phyloP scores from a whole-genome alignment of 1,140 invertebrate genomes.

The Macrobrachium nipponense region DNA sequence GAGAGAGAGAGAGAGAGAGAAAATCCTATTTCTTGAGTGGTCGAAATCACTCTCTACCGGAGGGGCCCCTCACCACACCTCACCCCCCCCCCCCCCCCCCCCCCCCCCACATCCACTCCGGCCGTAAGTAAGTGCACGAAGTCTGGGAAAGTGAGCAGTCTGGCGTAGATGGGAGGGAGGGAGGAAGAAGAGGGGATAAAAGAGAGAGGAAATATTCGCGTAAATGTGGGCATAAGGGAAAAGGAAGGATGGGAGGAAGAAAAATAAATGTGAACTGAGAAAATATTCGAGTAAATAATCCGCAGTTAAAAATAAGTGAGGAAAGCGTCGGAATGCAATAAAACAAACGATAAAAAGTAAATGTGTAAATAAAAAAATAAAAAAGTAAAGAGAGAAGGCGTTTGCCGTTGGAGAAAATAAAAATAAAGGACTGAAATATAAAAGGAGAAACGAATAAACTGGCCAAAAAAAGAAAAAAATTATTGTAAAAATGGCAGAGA shows the following conservation, averaged over 20 bases:
- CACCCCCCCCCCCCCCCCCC: too few species aligned
- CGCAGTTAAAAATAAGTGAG: too few species aligned
- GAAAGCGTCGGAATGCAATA: too few species aligned
- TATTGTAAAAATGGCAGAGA: too few species aligned
- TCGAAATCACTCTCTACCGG: too few species aligned
- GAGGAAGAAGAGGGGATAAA: neutral
- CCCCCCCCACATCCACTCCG: too few species aligned
- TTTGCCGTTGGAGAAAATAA: neutral
- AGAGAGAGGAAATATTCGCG: neutral
- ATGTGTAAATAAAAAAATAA: too few species aligned
- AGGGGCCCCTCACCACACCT: too few species aligned
- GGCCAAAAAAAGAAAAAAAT: neutral
- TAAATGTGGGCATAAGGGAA: neutral
- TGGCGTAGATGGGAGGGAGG: neutral
- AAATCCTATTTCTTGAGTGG: neutral
- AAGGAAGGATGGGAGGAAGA: neutral
- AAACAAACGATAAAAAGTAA: too few species aligned
- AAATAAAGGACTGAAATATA: neutral
- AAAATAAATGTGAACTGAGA: neutral
- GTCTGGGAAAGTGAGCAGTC: neutral
- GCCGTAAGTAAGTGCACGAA: too few species aligned
- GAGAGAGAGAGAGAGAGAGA: neutral
- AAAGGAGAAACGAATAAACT: neutral
- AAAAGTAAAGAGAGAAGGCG: neutral
- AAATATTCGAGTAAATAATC: neutral